Evolutionary conservation across 2,888 invertebrate genomes (phyloP).

Genomic region (Tolmerus cingulatus): DNA sequence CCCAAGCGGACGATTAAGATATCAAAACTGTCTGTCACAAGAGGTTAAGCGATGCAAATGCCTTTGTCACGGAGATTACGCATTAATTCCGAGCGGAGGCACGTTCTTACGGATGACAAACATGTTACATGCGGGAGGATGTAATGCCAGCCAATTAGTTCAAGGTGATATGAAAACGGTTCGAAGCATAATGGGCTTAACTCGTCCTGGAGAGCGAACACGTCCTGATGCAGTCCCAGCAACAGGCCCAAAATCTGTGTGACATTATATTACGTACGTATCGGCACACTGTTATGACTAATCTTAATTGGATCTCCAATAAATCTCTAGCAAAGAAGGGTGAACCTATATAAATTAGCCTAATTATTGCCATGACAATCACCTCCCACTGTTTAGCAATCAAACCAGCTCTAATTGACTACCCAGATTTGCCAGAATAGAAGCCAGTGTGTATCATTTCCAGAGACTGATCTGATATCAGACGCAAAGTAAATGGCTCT

Average conservation of each 20-base stretch:
- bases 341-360: neutral
- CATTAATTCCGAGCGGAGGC: neutral
- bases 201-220: neutral
- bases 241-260: neutral
- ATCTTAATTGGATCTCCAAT: neutral
- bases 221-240: neutral
- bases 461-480: neutral
- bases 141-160: neutral
- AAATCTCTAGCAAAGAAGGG: neutral
- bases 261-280: neutral
- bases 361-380: neutral
- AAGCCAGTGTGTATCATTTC: neutral
- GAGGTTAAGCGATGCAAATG: neutral
- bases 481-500: neutral
- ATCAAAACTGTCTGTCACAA: neutral
- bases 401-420: neutral
- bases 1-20: neutral
- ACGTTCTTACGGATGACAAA: neutral
- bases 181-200: neutral
- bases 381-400: neutral
- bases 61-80: neutral
- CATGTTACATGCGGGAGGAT: neutral
- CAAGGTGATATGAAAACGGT: neutral
- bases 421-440: neutral
- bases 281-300: neutral